Conservation (phyloP, 2,113 vertebrate genomes). For the Apus apus region DNA sequence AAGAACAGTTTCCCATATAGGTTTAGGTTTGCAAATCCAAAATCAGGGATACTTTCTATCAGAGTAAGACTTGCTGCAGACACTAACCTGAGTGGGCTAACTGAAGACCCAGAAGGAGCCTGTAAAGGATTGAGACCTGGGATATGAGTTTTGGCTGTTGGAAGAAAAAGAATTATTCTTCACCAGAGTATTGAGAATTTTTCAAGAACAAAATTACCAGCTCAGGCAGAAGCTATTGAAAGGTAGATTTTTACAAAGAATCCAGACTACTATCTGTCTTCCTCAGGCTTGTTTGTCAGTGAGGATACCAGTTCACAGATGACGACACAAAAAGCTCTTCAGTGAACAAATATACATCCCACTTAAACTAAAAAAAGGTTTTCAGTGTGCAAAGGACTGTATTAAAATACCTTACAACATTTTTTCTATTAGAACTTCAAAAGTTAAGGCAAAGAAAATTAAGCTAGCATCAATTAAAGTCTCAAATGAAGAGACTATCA, state of each 20-base stretch:
- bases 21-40: not conserved
- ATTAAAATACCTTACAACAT: not conserved
- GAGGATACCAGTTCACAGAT: not conserved
- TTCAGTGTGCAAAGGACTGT: not conserved
- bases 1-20: too few species aligned
- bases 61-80: not conserved
- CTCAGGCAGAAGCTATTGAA: not conserved
- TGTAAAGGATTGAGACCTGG: not conserved
- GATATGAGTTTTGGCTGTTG: not conserved
- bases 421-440: not conserved
- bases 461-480: not conserved
- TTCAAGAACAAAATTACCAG: not conserved
- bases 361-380: not conserved
- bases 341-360: not conserved
- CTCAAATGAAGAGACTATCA: not conserved
- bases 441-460: not conserved
- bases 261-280: not conserved
- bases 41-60: not conserved
- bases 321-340: not conserved
- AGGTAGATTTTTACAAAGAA: not conserved
- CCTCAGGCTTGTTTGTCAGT: not conserved
- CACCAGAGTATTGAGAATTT: not conserved
- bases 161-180: not conserved
- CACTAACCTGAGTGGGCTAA: not conserved
- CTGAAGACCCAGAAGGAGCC: not conserved